Evolutionary conservation across 1,140 invertebrate species (phyloP).

Genomic region (Vanessa atalanta): DNA sequence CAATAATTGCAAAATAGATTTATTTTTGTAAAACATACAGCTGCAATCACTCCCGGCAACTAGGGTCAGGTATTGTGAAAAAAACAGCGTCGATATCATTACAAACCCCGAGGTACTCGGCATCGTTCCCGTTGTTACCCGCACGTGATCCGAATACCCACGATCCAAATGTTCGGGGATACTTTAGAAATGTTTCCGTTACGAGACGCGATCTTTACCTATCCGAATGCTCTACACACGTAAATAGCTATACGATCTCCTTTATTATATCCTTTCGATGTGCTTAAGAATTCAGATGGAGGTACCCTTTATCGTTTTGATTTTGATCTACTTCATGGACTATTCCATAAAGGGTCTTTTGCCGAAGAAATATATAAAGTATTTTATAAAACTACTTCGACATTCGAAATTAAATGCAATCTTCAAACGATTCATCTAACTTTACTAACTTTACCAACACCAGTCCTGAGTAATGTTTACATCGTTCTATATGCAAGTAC

Average conservation of each 20-base stretch:
- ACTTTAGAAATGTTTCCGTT: constrained; percentile 75
- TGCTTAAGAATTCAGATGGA: constrained; percentile 52
- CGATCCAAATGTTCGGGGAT: constrained; percentile 62
- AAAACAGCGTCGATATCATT: constrained; percentile 70
- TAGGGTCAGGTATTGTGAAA: constrained; percentile 71
- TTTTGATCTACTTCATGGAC: constrained; percentile 39
- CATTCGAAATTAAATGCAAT: too few relatives aligned
- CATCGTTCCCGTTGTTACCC: constrained; percentile 65
- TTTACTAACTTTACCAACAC: too few relatives aligned
- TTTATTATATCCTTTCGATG: constrained; percentile 60
- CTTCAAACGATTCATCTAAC: too few relatives aligned
- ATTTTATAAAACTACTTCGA: not conserved
- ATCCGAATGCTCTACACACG: constrained; percentile 67
- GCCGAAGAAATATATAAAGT: not conserved
- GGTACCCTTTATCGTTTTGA: constrained; percentile 41
- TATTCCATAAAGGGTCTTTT: constrained; percentile 26
- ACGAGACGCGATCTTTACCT: constrained; percentile 70
- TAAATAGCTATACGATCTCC: constrained; percentile 70
- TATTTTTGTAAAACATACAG: constrained; percentile 50
- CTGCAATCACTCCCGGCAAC: constrained; percentile 56
- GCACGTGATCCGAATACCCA: constrained; percentile 69
- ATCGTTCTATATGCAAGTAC: too few relatives aligned
- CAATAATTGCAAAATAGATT: not conserved
- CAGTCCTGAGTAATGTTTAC: too few relatives aligned
- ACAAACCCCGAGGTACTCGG: constrained; percentile 68